Conservation (phyloP, 2,888 invertebrate genomes). For the Ephialtes manifestator region DNA sequence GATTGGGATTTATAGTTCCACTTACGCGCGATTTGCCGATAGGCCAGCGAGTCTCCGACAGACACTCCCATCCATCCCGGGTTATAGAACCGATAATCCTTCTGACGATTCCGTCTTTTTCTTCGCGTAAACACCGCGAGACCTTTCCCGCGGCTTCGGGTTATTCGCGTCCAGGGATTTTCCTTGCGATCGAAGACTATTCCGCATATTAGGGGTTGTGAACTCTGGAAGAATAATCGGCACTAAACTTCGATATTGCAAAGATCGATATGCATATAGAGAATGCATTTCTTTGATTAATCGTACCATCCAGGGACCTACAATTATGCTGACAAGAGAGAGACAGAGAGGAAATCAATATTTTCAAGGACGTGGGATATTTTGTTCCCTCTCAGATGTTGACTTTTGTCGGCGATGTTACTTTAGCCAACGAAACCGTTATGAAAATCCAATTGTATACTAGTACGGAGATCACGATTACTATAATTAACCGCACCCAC, state of each 20-base stretch:
- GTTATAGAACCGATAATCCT: constrained; percentile 57
- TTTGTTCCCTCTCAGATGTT: constrained; percentile 51
- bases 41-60: constrained; percentile 27
- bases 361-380: constrained; percentile 71
- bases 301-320: constrained; percentile 27
- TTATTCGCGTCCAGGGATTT: constrained; percentile 13
- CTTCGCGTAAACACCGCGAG: constrained; percentile 14
- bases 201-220: background rate
- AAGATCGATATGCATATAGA: background rate
- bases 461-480: constrained; percentile 68
- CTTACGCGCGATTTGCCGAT: constrained; percentile 75
- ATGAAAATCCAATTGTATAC: constrained; percentile 45
- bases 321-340: constrained; percentile 66
- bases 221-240: constrained; percentile 7
- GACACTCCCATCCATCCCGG: constrained; percentile 48
- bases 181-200: constrained; percentile 4
- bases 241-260: background rate
- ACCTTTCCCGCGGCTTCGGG: constrained; percentile 31
- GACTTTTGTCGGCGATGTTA: background rate
- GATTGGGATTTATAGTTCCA: constrained; percentile 84
- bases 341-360: constrained; percentile 64
- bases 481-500: constrained; percentile 79
- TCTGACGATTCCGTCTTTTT: constrained; percentile 23
- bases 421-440: constrained; percentile 12
- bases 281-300: constrained; percentile 40